Percentiles rank a stretch among this genome's conserved stretches.
phyloP scores from a whole-genome alignment of 2,888 invertebrate genomes.

The Rhyacophila evoluta region DNA sequence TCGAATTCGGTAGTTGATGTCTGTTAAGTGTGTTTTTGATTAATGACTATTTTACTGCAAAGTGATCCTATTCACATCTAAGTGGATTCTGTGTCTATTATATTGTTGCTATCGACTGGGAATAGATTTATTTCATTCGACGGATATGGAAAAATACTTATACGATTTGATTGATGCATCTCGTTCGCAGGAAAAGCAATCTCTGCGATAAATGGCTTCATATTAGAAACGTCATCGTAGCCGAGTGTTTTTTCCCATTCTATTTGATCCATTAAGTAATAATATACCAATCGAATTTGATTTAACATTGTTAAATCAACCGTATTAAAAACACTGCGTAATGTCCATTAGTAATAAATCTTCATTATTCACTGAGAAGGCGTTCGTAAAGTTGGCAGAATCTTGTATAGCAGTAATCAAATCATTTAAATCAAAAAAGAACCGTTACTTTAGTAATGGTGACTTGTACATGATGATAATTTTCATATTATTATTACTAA shows the following conservation, averaged over 20 bases:
- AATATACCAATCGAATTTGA: neutral
- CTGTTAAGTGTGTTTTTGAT: constrained; percentile 47
- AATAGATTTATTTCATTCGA: constrained; percentile 28
- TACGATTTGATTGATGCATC: constrained; percentile 51
- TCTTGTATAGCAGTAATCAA: too few species aligned
- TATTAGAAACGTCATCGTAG: constrained; percentile 5
- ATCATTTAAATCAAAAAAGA: too few species aligned
- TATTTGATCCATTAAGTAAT: neutral
- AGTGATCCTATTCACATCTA: constrained; percentile 52
- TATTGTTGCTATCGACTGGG: constrained; percentile 45
- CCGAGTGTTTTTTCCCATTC: neutral
- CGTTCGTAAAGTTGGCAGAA: too few species aligned
- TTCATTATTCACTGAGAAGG: too few species aligned
- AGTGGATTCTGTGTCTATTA: constrained; percentile 52
- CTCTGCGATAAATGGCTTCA: constrained; percentile 27
- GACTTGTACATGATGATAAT: too few species aligned
- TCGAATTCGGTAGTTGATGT: constrained; percentile 48
- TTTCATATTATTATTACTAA: too few species aligned
- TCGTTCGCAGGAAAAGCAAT: constrained; percentile 46
- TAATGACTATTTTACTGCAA: constrained; percentile 49
- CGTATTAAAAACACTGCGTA: too few species aligned
- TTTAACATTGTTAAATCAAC: neutral
- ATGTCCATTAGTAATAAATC: too few species aligned
- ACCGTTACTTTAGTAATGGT: too few species aligned
- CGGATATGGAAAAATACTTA: constrained; percentile 44